Conservation (phyloP, 2,888 invertebrate genomes). For the Lepidocyrtinus sp. region DNA sequence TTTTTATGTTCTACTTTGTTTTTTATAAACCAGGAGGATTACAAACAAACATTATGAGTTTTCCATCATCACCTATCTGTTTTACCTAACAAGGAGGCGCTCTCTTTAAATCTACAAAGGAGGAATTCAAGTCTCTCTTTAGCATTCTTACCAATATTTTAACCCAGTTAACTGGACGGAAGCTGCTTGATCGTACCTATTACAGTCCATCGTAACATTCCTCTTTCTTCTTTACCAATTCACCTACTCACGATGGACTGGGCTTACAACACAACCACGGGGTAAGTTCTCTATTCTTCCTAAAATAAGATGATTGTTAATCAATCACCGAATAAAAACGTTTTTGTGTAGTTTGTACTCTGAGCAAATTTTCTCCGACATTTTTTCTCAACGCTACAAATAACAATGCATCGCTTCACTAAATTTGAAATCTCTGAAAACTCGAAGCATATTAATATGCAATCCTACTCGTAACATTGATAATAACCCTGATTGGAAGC, state of each 20-base stretch:
- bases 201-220: background rate
- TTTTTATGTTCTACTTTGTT: constrained; percentile 12
- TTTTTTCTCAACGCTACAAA: too few species aligned
- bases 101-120: background rate
- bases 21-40: background rate
- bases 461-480: constrained; percentile 21
- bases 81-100: background rate
- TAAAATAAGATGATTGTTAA: background rate
- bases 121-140: too few species aligned
- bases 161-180: background rate
- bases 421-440: too few species aligned
- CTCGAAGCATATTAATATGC: background rate
- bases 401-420: too few species aligned
- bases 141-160: background rate
- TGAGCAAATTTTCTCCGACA: too few species aligned
- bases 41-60: background rate
- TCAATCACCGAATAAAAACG: background rate
- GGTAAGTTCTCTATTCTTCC: constrained; percentile 33
- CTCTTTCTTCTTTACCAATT: background rate
- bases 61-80: background rate
- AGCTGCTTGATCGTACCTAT: too few species aligned
- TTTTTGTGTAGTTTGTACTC: background rate
- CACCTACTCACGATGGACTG: constrained; percentile 52
- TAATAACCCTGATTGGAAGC: constrained; percentile 44
- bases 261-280: constrained; percentile 64